These are phyloP conservation scores for Dromiciops gliroides DNA, from an alignment of 2,113 vertebrate genomes.

Conservation along the genomic window DNA sequence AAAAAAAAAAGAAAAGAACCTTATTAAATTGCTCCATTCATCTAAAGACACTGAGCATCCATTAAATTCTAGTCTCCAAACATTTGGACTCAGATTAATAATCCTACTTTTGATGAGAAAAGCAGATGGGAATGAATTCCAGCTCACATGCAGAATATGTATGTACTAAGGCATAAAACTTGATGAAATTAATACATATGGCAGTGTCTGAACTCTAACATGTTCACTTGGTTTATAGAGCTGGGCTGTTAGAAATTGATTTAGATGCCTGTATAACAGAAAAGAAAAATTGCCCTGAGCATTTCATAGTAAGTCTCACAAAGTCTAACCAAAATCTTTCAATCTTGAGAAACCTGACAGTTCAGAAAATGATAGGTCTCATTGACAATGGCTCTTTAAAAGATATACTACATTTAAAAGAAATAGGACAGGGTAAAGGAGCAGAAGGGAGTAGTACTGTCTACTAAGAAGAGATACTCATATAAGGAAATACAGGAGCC, in stretches of 20 bases:
- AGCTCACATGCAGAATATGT: neutral
- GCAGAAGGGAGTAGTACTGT: neutral
- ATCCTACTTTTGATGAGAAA: neutral
- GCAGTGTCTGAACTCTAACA: neutral
- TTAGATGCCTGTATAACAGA: neutral
- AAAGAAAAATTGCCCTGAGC: neutral
- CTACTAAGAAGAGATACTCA: neutral
- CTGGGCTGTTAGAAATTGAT: neutral
- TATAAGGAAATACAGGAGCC: no score
- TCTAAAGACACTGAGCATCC: neutral
- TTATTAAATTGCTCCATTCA: constrained; percentile 8
- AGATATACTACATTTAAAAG: neutral
- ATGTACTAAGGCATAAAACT: neutral
- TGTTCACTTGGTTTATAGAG: constrained; percentile 8
- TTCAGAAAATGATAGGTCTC: constrained; percentile 52
- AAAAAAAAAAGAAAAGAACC: neutral
- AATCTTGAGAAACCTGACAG: neutral
- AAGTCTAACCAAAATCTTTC: constrained; percentile 33
- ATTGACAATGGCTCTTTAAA: neutral
- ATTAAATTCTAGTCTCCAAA: neutral
- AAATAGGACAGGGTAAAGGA: neutral
- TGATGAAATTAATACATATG: neutral
- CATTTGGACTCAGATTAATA: neutral
- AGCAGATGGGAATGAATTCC: neutral
- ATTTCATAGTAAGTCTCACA: neutral